Percentiles rank a stretch among this genome's conserved stretches.
Evolutionary conservation across 2,888 invertebrate genomes (phyloP).

Genomic region (Drepana falcataria): DNA sequence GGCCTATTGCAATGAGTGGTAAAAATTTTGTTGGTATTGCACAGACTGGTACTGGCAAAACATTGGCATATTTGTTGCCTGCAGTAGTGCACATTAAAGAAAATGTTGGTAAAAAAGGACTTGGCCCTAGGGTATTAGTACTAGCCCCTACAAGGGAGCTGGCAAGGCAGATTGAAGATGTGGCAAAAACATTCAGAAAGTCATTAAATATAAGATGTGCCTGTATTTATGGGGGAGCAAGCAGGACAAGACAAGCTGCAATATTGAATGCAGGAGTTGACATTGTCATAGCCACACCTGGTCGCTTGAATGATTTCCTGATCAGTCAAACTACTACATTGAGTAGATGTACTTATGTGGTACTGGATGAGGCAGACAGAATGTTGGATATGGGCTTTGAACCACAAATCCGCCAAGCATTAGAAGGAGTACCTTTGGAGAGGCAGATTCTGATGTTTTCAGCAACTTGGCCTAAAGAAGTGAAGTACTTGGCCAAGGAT

Average conservation of each 20-base stretch:
- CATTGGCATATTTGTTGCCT: slow-evolving; percentile 86
- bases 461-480: slow-evolving; percentile 98
- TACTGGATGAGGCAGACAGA: slow-evolving; percentile 93
- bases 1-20: slow-evolving; percentile 90
- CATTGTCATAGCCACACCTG: slow-evolving; percentile 93
- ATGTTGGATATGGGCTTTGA: slow-evolving; percentile 99
- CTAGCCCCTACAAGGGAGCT: slow-evolving; percentile 88
- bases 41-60: slow-evolving; percentile 89
- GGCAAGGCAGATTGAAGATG: slow-evolving; percentile 88
- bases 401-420: slow-evolving; percentile 94
- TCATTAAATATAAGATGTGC: slow-evolving; percentile 85
- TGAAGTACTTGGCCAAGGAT: slow-evolving; percentile 92
- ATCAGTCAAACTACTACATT: slow-evolving; percentile 84
- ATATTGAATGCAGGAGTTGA: slow-evolving; percentile 86
- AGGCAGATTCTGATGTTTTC: slow-evolving; percentile 98
- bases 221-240: slow-evolving; percentile 93
- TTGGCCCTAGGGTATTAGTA: slow-evolving; percentile 89
- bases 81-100: slow-evolving; percentile 91
- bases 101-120: slow-evolving; percentile 83
- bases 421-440: slow-evolving; percentile 93
- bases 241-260: slow-evolving; percentile 81
- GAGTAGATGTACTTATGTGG: slow-evolving; percentile 87
- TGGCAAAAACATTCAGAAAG: slow-evolving; percentile 86
- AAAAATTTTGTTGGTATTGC: slow-evolving; percentile 91
- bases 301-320: slow-evolving; percentile 90